Percentiles rank a stretch among this genome's conserved stretches.
These are phyloP conservation scores for Drosophila ironensis DNA, from an alignment of 1,140 invertebrate genomes.

Conservation along the genomic window DNA sequence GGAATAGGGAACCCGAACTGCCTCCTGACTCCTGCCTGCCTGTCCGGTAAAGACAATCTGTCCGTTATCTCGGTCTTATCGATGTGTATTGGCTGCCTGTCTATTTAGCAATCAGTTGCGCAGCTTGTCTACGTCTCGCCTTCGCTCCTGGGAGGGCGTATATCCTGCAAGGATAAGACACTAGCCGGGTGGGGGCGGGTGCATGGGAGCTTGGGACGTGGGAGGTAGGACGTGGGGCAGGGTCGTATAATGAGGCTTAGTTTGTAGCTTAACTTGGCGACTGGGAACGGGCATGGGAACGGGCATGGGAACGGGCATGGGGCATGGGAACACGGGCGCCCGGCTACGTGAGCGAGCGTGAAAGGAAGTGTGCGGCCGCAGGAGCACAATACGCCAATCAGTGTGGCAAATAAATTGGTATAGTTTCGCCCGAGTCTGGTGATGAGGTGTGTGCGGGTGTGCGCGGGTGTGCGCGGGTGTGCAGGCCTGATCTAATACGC, in stretches of 20 bases:
- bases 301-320: neutral
- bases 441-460: neutral
- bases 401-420: constrained; percentile 51
- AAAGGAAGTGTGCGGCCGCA: constrained; percentile 20
- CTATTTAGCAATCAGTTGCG: constrained; percentile 61
- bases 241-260: constrained; percentile 55
- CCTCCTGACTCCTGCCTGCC: neutral
- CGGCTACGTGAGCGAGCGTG: constrained; percentile 27
- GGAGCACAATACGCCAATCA: constrained; percentile 55
- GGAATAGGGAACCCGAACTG: too few species aligned
- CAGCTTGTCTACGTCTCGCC: constrained; percentile 48
- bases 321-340: constrained; percentile 1
- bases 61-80: constrained; percentile 44
- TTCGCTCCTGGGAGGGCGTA: neutral
- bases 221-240: neutral
- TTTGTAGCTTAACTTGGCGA: constrained; percentile 34
- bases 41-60: constrained; percentile 42
- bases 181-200: too few species aligned
- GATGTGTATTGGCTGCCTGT: constrained; percentile 55
- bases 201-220: too few species aligned
- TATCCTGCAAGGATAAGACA: neutral
- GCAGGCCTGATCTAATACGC: constrained; percentile 33
- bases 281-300: neutral
- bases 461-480: constrained; percentile 1
- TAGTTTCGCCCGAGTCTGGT: constrained; percentile 27